Evolutionary conservation across 2,113 vertebrate species (phyloP), one percentile per base, ranked within the genome.

Genomic region (Tachysurus vachellii): DNA sequence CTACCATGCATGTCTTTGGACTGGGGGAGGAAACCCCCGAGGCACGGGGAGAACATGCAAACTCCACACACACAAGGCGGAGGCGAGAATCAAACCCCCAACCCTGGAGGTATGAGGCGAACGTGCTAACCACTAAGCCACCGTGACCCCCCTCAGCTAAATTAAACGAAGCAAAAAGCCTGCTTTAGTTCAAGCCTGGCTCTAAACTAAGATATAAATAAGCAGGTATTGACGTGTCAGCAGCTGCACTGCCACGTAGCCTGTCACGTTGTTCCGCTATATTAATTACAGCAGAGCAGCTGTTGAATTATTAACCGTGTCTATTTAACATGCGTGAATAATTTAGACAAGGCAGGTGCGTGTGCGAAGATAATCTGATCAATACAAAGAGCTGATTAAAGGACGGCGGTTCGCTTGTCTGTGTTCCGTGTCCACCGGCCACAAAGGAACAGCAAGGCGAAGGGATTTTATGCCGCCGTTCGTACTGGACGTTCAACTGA

Each of bases 281-380:
- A 96, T 96, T 95, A 96, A 96, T 96, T 95, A 95, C 95, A 95
- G 90, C 90, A 92, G 93, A 93, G 92, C 92, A 95, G 84, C 91
- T 92, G 86, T 88, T 96, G 92, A 95, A 95, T 96, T 95, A 96
- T 96, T 94, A 92, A 96, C 92, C 90, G 93, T 92, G 87, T 92
- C 94, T 95, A 95, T 95, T 96, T 96, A 96, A 95, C 94, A 91
- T 93, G 88, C 86, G 88, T 96, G 94, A 95, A 96, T 96, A 92
- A 96, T 96, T 96, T 94, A 95, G 89, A 88, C 93, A 89, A 88
- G 91, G 91, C 91, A 64, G 73, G 59, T 28, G 64, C 42, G n/a
- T 73, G 76, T 64, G 83, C 73, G 59, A 82, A 80, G 54, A 76
- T 23, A 81, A 81, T 61, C 31, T 26, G 56, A 81, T 81, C 79